Evolutionary conservation across 2,113 vertebrate genomes (phyloP).

Genomic region (Phylloscopus whistleri): DNA sequence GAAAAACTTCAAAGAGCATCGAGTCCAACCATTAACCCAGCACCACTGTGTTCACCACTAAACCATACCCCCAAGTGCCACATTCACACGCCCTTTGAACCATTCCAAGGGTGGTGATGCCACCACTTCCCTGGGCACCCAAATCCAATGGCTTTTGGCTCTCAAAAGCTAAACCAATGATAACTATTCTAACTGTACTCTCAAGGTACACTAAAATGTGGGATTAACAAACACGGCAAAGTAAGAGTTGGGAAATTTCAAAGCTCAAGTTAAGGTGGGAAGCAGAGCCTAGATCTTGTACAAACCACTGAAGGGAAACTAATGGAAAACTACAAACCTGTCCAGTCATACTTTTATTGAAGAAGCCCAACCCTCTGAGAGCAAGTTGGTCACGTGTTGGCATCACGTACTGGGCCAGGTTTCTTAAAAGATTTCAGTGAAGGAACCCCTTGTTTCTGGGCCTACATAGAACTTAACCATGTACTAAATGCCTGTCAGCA

Average conservation of each 20-base stretch:
- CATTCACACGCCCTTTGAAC: neutral
- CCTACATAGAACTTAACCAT: rapidly evolving
- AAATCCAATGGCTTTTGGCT: neutral
- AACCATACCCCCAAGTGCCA: neutral
- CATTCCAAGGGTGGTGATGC: neutral
- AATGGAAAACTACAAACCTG: neutral
- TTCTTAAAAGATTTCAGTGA: neutral
- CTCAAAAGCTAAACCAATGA: neutral
- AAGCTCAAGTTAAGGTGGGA: neutral
- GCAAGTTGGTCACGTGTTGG: neutral
- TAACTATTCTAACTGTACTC: neutral
- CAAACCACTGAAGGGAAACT: neutral
- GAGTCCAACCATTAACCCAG: neutral
- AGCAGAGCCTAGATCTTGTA: neutral
- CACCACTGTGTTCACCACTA: neutral
- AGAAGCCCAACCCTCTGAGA: neutral
- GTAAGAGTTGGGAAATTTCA: neutral
- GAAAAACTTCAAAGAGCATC: neutral
- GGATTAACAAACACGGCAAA: neutral
- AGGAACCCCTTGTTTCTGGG: neutral
- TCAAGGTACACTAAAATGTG: neutral
- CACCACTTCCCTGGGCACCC: neutral
- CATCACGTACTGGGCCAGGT: neutral
- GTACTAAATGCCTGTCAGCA: neutral
- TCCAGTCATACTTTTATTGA: neutral